phyloP scores from a whole-genome alignment of 2,888 invertebrate genomes.

The Dyspetes luteomarginatus region DNA sequence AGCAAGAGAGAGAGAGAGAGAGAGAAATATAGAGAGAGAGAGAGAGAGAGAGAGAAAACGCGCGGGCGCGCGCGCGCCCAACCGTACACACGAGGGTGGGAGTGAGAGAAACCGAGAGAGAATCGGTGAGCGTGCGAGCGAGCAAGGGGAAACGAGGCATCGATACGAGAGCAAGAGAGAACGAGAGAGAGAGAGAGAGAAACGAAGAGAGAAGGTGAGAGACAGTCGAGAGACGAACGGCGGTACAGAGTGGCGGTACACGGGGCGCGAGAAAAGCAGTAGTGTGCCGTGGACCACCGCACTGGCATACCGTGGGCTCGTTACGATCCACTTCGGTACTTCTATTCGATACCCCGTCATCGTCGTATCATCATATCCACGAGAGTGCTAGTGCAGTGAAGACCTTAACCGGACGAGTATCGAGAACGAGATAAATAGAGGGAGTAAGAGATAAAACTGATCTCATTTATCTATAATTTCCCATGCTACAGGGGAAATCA shows the following conservation, averaged over 20 bases:
- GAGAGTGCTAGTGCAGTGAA: conserved; percentile 81
- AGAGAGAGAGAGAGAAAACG: conserved; percentile 40
- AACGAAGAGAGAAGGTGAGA: conserved; percentile 63
- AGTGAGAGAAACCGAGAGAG: conserved; percentile 66
- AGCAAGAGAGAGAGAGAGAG: conserved; percentile 66
- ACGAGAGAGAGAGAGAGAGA: conserved; percentile 77
- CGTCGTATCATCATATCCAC: conserved; percentile 76
- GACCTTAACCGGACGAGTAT: conserved; percentile 66
- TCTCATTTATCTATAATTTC: conserved; percentile 10
- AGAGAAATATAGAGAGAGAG: conserved; percentile 60
- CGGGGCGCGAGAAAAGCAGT: conserved; percentile 86
- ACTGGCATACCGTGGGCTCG: conserved; percentile 83
- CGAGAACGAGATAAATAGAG: conserved; percentile 21
- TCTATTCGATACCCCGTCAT: conserved; percentile 73
- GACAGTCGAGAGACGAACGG: conserved; percentile 85
- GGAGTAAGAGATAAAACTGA: conserved; percentile 30
- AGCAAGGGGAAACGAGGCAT: conserved; percentile 66
- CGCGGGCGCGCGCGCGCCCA: conserved; percentile 49
- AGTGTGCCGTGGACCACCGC: conserved; percentile 88
- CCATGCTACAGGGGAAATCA: too few species aligned
- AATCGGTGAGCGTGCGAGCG: conserved; percentile 66
- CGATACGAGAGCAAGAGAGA: conserved; percentile 67
- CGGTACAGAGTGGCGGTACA: conserved; percentile 85
- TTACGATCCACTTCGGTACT: conserved; percentile 81
- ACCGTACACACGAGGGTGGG: conserved; percentile 58